Percentiles rank a stretch among this genome's conserved stretches.
These are phyloP conservation scores for Solea solea DNA, from an alignment of 2,113 vertebrate genomes.

Conservation along the genomic window DNA sequence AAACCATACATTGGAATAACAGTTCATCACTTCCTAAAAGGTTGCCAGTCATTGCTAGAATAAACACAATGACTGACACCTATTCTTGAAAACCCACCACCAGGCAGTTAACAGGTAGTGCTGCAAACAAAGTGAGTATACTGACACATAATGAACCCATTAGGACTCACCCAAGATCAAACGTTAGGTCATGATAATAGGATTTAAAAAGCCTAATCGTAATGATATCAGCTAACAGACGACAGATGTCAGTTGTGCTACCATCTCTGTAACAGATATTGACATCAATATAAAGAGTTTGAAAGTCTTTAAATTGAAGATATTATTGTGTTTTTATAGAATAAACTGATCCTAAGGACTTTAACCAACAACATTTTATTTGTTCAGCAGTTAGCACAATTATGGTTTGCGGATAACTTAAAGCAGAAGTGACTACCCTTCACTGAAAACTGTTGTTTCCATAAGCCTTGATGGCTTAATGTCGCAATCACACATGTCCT, in stretches of 20 bases:
- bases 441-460: constrained; percentile 33
- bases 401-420: neutral
- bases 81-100: constrained; percentile 18
- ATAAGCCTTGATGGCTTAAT: constrained; percentile 10
- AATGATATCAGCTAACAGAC: constrained; percentile 42
- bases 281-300: neutral
- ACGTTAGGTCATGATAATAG: constrained; percentile 46
- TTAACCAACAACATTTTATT: neutral
- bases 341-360: neutral
- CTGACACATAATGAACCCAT: constrained; percentile 49
- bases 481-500: constrained; percentile 17
- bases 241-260: constrained; percentile 33
- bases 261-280: constrained; percentile 32
- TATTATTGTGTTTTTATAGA: constrained; percentile 4
- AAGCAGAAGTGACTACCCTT: constrained; percentile 15
- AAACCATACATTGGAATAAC: constrained; percentile 6
- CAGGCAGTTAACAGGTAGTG: constrained; percentile 19
- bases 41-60: constrained; percentile 8
- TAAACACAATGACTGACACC: constrained; percentile 25
- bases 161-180: constrained; percentile 49
- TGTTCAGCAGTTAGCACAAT: neutral
- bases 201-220: constrained; percentile 56
- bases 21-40: constrained; percentile 1
- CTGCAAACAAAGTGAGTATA: constrained; percentile 46
- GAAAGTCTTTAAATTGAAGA: neutral